phyloP scores from a whole-genome alignment of 2,888 invertebrate genomes.

The Bhutanitis thaidina region DNA sequence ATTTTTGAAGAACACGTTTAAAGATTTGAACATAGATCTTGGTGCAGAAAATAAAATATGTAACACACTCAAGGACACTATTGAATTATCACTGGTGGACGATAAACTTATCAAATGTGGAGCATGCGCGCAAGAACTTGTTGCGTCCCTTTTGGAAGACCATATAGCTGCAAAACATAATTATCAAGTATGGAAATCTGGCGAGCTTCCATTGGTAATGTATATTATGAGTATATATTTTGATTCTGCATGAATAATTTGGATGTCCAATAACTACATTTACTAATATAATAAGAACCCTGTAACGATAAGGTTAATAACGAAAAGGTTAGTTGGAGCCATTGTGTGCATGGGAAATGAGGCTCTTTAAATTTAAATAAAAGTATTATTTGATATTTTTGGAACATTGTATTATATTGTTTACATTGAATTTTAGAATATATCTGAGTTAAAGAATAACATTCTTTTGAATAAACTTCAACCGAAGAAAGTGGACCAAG shows the following conservation, averaged over 20 bases:
- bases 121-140: slow-evolving; percentile 25
- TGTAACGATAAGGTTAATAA: too few species aligned
- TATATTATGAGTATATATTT: background rate
- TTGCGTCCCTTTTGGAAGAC: slow-evolving; percentile 31
- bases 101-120: slow-evolving; percentile 25
- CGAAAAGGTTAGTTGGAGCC: too few species aligned
- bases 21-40: background rate
- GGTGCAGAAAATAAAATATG: background rate
- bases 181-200: slow-evolving; percentile 42
- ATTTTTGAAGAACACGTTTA: background rate
- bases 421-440: too few species aligned
- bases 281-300: too few species aligned
- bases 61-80: background rate
- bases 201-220: slow-evolving; percentile 34
- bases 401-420: too few species aligned
- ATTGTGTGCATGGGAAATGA: too few species aligned
- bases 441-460: background rate
- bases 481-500: background rate
- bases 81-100: background rate
- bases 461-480: background rate
- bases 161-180: slow-evolving; percentile 40
- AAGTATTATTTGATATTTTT: too few species aligned
- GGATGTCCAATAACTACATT: too few species aligned
- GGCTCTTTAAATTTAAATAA: too few species aligned
- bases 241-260: background rate